phyloP scores from a whole-genome alignment of 1,140 invertebrate genomes.

The Drosophila suzukii region DNA sequence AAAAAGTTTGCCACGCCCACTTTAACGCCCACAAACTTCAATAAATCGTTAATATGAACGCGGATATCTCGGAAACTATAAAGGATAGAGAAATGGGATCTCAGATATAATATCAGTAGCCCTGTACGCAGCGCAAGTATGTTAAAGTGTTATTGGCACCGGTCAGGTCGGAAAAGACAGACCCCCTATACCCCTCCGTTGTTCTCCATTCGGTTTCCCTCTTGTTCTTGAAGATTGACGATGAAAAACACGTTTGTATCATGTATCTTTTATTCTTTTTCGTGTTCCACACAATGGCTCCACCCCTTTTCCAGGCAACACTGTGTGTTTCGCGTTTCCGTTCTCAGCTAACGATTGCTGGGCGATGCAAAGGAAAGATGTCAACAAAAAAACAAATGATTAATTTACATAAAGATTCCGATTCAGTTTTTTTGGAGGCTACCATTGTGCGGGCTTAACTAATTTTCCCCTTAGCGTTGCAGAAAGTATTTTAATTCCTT shows the following conservation, averaged over 20 bases:
- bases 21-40: no score
- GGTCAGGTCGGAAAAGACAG: slow-evolving; percentile 7
- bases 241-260: slow-evolving; percentile 37
- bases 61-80: no score
- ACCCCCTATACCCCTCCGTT: not conserved
- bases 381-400: slow-evolving; percentile 31
- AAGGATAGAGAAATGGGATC: no score
- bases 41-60: no score
- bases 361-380: slow-evolving; percentile 26
- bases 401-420: slow-evolving; percentile 41
- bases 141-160: not conserved
- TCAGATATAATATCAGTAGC: no score
- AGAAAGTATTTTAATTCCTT: slow-evolving; percentile 35
- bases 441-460: slow-evolving; percentile 19
- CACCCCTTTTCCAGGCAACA: slow-evolving; percentile 6
- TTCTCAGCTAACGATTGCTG: slow-evolving; percentile 12
- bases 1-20: no score
- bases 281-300: slow-evolving; percentile 26
- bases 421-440: slow-evolving; percentile 9
- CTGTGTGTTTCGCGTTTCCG: not conserved
- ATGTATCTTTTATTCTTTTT: slow-evolving; percentile 29
- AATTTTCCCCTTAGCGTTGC: slow-evolving; percentile 18
- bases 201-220: not conserved
- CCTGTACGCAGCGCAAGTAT: no score
- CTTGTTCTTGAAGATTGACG: slow-evolving; percentile 48